Evolutionary conservation across 2,888 invertebrate genomes (phyloP), one percentile per base, ranked within the genome.

Genomic region (Tribolium freemani): DNA sequence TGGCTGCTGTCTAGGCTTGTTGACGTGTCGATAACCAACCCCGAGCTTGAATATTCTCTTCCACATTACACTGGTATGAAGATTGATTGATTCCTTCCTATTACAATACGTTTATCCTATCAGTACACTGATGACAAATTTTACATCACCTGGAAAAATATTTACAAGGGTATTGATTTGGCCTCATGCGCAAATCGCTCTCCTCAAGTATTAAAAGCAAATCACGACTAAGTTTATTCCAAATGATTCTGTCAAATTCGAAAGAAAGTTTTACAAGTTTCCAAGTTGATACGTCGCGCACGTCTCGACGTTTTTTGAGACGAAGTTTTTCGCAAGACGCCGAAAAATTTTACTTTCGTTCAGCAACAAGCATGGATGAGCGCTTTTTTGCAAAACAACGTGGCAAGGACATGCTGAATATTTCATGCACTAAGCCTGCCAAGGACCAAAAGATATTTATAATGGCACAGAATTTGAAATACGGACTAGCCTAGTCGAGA

Each of bases 1-100:
- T 77, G 73, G 72, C 58, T 75, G 46, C 73, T 57, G 73, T 73
- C 72, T 67, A 11, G 68, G 66, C 74, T 69, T 71, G 61, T 73
- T 77, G 76, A 77, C 72, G 69, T 58, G 68, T 50, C 72, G 72
- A 68, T 72, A 72, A 63, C 68, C 68, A 57, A 44, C 66, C 58
- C 30, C 30, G 44, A 64, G 50, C 64, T 66, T 66, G 57, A 67
- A 66, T 66, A 66, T 71, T 66, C 67, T 64, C 71, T 51, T 66
- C 56, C 58, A 67, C 67, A 72, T 72, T 69, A 71, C 57, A 45
- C 13, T 9, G 13, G 51, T 54, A 72, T 72, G 69, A 69, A 69
- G 72, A 72, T 73, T 69, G 73, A 69, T 69, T 48, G 69, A 69
- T 69, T 68, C 63, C 68, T 69, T 72, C 69, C 63, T 60, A 69